Base-by-base conservation (phyloP, 2,888 invertebrate genomes). In the Ypsolopha scabrella region DNA sequence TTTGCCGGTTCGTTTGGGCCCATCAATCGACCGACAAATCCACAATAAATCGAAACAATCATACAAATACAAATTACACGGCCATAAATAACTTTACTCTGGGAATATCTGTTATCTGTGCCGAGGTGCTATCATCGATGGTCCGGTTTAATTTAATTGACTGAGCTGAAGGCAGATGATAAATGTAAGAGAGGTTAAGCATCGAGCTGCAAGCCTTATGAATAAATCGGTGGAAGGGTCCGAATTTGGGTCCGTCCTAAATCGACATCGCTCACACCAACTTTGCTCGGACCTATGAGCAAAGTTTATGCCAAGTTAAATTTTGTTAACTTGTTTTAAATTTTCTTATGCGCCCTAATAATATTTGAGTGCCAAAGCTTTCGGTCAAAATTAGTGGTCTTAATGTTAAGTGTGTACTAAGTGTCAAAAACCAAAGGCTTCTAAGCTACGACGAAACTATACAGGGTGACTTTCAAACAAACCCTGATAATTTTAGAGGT, bases 81-180 rank as follows among this genome's bases (percentile, higher is more conserved):
- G 67, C 60, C 62, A 80, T 82, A 81, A 85, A 83, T 79, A 73
- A 80, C 68, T 58, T 60, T 60, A 65, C 67, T 68, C 43, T 72
- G 70, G 65, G 71, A 72, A 75, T 69, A 68, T 65, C 60, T 67
- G 58, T 67, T 71, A 72, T 78, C 73, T 76, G 74, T 71, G 67
- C 73, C 68, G 68, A 67, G 67, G 65, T 65, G 65, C 76, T 80
- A 79, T 83, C 81, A 74, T 71, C 79, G 78, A 71, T 68, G 75
- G 74, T 74, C 73, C 71, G 75, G 68, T 81, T 80, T 82, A 81
- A 81, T 82, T 80, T 80, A 83, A 83, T 85, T 85, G 83, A 86
- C 81, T 75, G 78, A 74, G 72, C 66, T 71, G 67, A 68, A 70
- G 74, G 70, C 70, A 66, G 79, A 81, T 83, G 83, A 83, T 85